phyloP scores from a whole-genome alignment of 2,113 vertebrate genomes.

The Chaetops frenatus region DNA sequence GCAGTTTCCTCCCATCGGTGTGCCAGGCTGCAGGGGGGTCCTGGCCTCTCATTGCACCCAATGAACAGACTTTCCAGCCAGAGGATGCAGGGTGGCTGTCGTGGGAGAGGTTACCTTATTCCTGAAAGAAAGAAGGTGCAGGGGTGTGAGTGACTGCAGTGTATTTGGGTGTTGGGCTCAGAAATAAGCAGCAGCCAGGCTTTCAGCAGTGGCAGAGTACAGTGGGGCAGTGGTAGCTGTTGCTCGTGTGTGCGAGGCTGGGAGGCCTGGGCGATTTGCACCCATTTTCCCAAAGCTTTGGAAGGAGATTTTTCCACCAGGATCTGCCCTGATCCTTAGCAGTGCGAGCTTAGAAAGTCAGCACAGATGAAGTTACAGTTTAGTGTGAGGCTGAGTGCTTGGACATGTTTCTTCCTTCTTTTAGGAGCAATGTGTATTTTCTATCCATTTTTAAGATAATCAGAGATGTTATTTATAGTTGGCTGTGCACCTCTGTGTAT shows the following conservation, averaged over 20 bases:
- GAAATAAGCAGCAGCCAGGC: neutral
- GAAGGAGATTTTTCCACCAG: neutral
- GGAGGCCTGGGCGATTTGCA: neutral
- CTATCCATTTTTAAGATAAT: conserved; percentile 34
- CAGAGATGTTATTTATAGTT: conserved; percentile 33
- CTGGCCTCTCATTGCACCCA: neutral
- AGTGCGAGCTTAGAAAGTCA: neutral
- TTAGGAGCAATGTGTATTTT: conserved; percentile 23
- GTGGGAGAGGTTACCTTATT: neutral
- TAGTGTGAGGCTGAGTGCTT: conserved; percentile 46
- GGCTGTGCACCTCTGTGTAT: conserved; percentile 51
- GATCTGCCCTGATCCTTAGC: conserved; percentile 23
- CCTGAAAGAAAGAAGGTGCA: neutral
- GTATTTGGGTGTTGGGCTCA: neutral
- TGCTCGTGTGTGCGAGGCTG: neutral
- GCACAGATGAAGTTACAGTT: conserved; percentile 46
- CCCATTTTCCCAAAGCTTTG: neutral
- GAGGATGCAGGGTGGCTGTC: neutral
- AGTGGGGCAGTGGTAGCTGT: neutral
- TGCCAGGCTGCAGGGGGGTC: neutral
- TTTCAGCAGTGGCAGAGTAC: neutral
- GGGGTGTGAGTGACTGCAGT: neutral
- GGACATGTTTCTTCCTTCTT: conserved; percentile 34
- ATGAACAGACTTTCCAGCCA: neutral
- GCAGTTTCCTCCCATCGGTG: neutral